Evolutionary conservation across 2,113 vertebrate species (phyloP).

Genomic region (Terrapene triunguis): DNA sequence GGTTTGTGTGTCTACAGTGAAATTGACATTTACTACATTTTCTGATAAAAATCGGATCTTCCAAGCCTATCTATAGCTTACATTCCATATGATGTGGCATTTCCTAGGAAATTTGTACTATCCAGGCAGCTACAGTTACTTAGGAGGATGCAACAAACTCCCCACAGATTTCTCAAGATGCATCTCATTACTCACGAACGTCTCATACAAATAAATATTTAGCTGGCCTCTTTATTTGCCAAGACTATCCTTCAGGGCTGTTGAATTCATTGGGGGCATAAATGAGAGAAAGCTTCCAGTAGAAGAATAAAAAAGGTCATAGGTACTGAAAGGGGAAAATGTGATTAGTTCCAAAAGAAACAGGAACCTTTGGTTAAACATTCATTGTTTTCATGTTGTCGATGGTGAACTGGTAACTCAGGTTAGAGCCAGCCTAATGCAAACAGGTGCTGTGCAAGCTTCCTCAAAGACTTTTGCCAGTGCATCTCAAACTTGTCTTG

Average conservation of each 20-base stretch:
- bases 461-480: neutral
- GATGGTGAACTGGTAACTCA: neutral
- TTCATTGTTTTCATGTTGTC: neutral
- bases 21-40: neutral
- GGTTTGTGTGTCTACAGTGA: neutral
- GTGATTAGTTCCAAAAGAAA: rapidly evolving
- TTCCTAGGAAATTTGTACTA: neutral
- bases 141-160: neutral
- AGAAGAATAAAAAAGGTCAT: neutral
- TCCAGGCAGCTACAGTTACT: neutral
- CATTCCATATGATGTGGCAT: neutral
- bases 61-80: neutral
- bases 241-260: neutral
- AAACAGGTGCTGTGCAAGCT: rapidly evolving
- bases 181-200: neutral
- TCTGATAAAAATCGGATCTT: neutral
- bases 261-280: neutral
- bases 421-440: neutral
- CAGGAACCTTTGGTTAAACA: neutral
- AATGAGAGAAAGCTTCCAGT: neutral
- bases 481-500: neutral
- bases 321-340: rapidly evolving
- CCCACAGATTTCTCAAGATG: neutral
- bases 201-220: neutral
- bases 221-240: neutral